phyloP scores from a whole-genome alignment of 2,888 invertebrate genomes.

The Hirtodrosophila confusa region DNA sequence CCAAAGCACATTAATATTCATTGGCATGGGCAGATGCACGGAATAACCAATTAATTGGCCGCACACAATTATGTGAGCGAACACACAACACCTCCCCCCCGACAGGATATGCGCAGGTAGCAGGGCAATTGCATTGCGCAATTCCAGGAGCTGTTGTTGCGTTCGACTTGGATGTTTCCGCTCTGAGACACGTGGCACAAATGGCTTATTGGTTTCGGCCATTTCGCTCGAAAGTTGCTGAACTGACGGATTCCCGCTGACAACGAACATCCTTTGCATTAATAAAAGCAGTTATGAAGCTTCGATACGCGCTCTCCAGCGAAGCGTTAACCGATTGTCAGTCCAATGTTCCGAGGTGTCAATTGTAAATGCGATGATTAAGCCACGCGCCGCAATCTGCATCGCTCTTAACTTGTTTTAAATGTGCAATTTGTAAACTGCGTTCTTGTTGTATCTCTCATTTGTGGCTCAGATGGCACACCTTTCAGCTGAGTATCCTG shows the following conservation, averaged over 20 bases:
- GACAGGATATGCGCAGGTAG: no score
- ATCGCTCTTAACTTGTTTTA: constrained; percentile 33
- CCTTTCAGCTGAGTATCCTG: no score
- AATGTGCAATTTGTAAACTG: no score
- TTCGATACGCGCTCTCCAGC: not conserved
- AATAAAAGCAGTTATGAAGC: not conserved
- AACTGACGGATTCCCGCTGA: constrained; percentile 4
- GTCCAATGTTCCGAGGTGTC: not conserved
- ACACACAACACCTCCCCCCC: not conserved
- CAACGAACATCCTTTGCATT: constrained; percentile 18
- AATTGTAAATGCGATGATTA: not conserved
- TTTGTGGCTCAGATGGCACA: no score
- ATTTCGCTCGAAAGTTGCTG: constrained; percentile 2
- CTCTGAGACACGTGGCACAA: constrained; percentile 1
- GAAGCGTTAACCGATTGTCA: constrained; percentile 15
- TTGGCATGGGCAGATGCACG: constrained; percentile 13
- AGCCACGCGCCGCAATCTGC: no score
- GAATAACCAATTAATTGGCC: constrained; percentile 27
- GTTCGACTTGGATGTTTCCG: not conserved
- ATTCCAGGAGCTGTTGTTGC: constrained; percentile 2
- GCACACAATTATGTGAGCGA: constrained; percentile 7
- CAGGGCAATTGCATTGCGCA: constrained; percentile 3
- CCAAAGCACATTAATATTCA: constrained; percentile 12
- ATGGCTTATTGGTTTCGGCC: constrained; percentile 35
- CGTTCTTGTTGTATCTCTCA: no score